These are phyloP conservation scores for Lypha dubia DNA, from an alignment of 2,888 invertebrate species.

Conservation along the genomic window DNA sequence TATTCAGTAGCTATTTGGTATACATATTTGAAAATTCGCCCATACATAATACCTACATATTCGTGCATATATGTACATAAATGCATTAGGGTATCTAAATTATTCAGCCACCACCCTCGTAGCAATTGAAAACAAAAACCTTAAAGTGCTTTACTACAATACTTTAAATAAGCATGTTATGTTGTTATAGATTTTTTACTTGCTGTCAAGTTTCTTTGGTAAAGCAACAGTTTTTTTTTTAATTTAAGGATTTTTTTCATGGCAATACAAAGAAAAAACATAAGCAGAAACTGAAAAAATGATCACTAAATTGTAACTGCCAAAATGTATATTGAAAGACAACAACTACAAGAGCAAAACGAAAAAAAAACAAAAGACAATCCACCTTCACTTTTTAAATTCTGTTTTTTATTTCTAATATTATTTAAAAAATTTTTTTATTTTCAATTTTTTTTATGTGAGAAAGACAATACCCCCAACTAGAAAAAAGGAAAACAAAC, in stretches of 20 bases:
- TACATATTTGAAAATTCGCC: too few relatives aligned
- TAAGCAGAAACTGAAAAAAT: conserved; percentile 34
- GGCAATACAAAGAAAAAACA: not conserved
- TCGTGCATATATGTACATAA: too few relatives aligned
- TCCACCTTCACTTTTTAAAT: conserved; percentile 73
- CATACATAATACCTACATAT: too few relatives aligned
- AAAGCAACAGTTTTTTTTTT: conserved; percentile 65
- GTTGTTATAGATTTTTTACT: conserved; percentile 41
- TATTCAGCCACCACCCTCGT: conserved; percentile 11
- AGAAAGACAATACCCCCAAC: conserved; percentile 47
- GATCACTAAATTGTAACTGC: conserved; percentile 72
- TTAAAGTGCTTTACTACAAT: conserved; percentile 40
- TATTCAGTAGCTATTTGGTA: too few relatives aligned
- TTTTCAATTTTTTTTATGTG: conserved; percentile 38
- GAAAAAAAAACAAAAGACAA: too few relatives aligned
- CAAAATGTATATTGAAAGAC: conserved; percentile 64
- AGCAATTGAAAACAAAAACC: conserved; percentile 3
- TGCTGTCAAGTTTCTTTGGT: conserved; percentile 58
- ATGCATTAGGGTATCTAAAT: not conserved
- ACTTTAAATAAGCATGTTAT: conserved; percentile 59
- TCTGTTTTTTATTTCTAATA: conserved; percentile 59
- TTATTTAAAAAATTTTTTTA: too few relatives aligned
- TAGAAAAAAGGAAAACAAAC: conserved; percentile 41
- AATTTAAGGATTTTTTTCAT: conserved; percentile 32
- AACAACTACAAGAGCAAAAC: conserved; percentile 33